Conservation (phyloP, 2,888 invertebrate species). For the Scaptomyza cyrtandrae region DNA sequence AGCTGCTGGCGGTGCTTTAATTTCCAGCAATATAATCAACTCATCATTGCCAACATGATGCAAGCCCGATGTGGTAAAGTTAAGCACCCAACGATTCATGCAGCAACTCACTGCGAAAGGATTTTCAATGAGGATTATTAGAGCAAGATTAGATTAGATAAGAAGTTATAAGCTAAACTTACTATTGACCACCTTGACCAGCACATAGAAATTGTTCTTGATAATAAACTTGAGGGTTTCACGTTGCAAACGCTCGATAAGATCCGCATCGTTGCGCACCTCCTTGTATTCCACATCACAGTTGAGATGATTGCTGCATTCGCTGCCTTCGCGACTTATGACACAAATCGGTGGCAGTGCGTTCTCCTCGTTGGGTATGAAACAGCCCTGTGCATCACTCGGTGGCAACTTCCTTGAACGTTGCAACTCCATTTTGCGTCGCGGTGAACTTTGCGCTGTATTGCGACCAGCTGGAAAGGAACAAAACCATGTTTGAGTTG, state of each 20-base stretch:
- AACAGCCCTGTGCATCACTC: constrained; percentile 79
- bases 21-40: constrained; percentile 90
- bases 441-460: constrained; percentile 64
- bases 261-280: constrained; percentile 85
- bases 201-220: constrained; percentile 90
- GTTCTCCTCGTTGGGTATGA: constrained; percentile 84
- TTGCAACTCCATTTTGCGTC: constrained; percentile 57
- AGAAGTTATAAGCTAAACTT: constrained; percentile 84
- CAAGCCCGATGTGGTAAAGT: constrained; percentile 91
- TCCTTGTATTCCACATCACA: constrained; percentile 81
- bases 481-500: neutral
- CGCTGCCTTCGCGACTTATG: constrained; percentile 66
- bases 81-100: constrained; percentile 90
- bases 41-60: constrained; percentile 93
- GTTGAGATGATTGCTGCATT: constrained; percentile 44
- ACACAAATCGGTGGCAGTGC: constrained; percentile 86
- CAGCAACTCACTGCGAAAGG: constrained; percentile 89
- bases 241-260: constrained; percentile 86
- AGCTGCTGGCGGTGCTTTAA: constrained; percentile 85
- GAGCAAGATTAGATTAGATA: neutral
- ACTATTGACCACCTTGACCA: constrained; percentile 90
- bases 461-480: constrained; percentile 35
- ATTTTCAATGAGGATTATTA: constrained; percentile 8
- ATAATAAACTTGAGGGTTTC: constrained; percentile 90
- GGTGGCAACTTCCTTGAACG: constrained; percentile 76